A percentile compares a stretch with the other conserved stretches of the same genome.
phyloP scores from a whole-genome alignment of 2,888 invertebrate species.

The Phorcus lineatus region DNA sequence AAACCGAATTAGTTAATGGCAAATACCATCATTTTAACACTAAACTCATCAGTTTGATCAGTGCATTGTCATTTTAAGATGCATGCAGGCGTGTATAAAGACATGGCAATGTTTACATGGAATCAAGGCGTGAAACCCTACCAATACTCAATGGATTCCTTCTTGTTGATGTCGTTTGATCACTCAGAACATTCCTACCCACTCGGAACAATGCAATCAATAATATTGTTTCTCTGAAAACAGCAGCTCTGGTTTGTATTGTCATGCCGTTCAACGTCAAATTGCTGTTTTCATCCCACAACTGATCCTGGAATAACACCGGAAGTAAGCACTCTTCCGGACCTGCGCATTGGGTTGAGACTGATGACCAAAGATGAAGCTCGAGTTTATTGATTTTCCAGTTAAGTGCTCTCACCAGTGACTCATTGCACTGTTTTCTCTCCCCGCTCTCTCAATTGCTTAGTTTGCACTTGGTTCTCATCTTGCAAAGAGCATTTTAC shows the following conservation, averaged over 20 bases:
- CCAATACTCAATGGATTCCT: background rate
- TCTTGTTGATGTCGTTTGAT: background rate
- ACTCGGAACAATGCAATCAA: background rate
- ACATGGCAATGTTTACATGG: background rate
- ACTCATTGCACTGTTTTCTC: background rate
- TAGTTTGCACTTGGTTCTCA: too few species aligned
- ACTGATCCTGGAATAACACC: background rate
- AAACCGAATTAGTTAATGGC: too few species aligned
- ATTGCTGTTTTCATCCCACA: background rate
- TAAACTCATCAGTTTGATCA: too few species aligned
- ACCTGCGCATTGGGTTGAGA: background rate
- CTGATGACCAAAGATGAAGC: background rate
- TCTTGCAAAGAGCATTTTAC: too few species aligned
- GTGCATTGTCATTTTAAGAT: too few species aligned
- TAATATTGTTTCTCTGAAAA: background rate
- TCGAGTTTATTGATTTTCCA: constrained; percentile 1
- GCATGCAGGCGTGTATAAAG: too few species aligned
- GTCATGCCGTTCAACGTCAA: background rate
- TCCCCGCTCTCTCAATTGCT: too few species aligned
- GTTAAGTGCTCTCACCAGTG: background rate
- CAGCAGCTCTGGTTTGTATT: background rate
- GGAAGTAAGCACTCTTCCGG: background rate
- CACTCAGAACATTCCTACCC: background rate
- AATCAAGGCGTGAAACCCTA: background rate
- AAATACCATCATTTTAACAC: too few species aligned